Evolutionary conservation across 2,797 vertebrate genomes (phyloP).

Genomic region (Onychomys torridus): DNA sequence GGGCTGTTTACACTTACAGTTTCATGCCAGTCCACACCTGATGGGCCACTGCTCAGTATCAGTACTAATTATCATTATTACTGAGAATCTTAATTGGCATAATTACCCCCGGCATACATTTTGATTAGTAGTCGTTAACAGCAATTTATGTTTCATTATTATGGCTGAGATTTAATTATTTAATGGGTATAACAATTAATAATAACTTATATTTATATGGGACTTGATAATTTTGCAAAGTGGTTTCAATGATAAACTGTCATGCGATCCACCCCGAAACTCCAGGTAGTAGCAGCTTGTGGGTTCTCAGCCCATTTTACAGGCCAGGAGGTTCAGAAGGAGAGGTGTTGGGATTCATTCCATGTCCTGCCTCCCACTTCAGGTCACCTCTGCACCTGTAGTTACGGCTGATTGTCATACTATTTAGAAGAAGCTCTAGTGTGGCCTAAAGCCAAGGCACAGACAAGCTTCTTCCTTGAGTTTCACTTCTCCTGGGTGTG

Average conservation of each 20-base stretch:
- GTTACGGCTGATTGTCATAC: not conserved
- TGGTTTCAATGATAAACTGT: slow-evolving; percentile 77
- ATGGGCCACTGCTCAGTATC: slow-evolving; percentile 64
- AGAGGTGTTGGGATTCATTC: not conserved
- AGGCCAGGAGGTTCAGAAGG: not conserved
- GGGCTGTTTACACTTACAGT: slow-evolving; percentile 57
- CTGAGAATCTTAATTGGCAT: slow-evolving; percentile 70
- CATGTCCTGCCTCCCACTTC: not conserved
- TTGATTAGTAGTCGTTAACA: slow-evolving; percentile 78
- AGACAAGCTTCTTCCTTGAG: not conserved
- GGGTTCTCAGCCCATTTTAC: slow-evolving; percentile 42
- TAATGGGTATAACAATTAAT: slow-evolving; percentile 80
- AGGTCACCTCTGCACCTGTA: not conserved
- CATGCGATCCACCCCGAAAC: slow-evolving; percentile 78
- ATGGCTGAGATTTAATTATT: slow-evolving; percentile 75
- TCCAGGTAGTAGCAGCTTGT: slow-evolving; percentile 34
- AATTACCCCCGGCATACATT: slow-evolving; percentile 68
- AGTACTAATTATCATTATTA: slow-evolving; percentile 75
- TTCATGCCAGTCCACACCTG: slow-evolving; percentile 54
- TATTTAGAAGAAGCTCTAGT: not conserved
- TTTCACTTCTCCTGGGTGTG: not conserved
- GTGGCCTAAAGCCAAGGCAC: too few relatives aligned
- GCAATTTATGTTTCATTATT: slow-evolving; percentile 78
- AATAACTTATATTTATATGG: slow-evolving; percentile 77
- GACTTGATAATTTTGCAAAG: slow-evolving; percentile 72